These are phyloP conservation scores for Tragelaphus buxtoni DNA, from an alignment of 2,113 vertebrate species.

Conservation along the genomic window DNA sequence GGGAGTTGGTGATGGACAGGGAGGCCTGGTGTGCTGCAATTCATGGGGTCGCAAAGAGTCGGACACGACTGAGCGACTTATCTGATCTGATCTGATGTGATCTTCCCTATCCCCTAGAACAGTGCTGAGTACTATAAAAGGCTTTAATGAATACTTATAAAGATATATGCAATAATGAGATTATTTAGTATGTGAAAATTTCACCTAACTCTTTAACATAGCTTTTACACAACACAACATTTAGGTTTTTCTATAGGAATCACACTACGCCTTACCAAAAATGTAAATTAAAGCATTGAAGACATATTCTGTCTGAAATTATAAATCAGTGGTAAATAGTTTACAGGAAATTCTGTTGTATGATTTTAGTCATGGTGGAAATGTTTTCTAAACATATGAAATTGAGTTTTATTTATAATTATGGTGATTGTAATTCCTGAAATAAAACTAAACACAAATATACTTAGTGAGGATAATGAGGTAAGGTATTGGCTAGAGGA, in stretches of 20 bases:
- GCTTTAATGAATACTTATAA: background rate
- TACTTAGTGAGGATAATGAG: background rate
- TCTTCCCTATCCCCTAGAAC: too few relatives aligned
- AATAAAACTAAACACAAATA: background rate
- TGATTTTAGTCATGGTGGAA: background rate
- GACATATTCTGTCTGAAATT: background rate
- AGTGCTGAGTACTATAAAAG: background rate
- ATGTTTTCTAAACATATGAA: conserved; percentile 23
- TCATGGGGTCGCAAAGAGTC: too few relatives aligned
- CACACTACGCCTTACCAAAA: background rate
- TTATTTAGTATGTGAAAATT: background rate
- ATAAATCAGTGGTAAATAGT: background rate
- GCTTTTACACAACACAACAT: background rate
- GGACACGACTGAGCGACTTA: too few relatives aligned
- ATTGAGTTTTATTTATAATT: conserved; percentile 25
- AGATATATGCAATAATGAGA: background rate
- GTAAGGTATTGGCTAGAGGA: conserved; percentile 6
- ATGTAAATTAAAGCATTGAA: background rate
- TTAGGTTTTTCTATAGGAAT: background rate
- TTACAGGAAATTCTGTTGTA: background rate
- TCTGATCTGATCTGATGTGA: too few relatives aligned
- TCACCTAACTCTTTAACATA: conserved; percentile 6
- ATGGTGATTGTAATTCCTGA: background rate
- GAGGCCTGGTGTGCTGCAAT: too few relatives aligned
- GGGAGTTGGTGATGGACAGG: too few relatives aligned